Conservation (phyloP, 2,113 vertebrate species). For the Oplegnathus fasciatus region DNA sequence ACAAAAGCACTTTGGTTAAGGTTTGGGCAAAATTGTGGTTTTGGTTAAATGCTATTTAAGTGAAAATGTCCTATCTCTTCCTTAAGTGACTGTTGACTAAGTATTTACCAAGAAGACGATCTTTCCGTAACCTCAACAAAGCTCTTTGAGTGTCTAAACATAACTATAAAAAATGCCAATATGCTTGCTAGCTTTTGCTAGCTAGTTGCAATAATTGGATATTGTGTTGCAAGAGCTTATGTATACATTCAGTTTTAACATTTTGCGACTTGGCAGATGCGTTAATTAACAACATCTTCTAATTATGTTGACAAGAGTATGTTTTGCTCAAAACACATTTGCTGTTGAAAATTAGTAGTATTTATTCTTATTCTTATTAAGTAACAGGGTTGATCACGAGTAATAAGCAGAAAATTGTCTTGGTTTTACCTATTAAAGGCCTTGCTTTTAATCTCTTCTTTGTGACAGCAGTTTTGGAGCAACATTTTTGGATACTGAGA, state of each 20-base stretch:
- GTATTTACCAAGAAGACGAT: not conserved
- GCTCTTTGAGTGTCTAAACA: not conserved
- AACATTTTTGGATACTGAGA: not conserved
- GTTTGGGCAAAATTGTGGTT: too few species aligned
- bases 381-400: not conserved
- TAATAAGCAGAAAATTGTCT: not conserved
- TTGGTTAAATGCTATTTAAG: not conserved
- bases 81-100: not conserved
- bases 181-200: not conserved
- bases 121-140: not conserved
- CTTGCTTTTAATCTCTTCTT: not conserved
- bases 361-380: not conserved
- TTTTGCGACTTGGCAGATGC: too few species aligned
- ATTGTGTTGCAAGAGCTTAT: not conserved
- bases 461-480: not conserved
- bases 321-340: too few species aligned
- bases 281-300: too few species aligned
- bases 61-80: not conserved
- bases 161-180: not conserved
- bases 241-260: too few species aligned
- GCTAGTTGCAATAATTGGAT: not conserved
- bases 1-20: not conserved
- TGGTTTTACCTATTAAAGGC: not conserved
- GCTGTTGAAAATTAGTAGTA: too few species aligned
- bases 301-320: too few species aligned